These are phyloP conservation scores for Teinopalpus imperialis DNA, from an alignment of 2,888 invertebrate genomes.

Conservation along the genomic window DNA sequence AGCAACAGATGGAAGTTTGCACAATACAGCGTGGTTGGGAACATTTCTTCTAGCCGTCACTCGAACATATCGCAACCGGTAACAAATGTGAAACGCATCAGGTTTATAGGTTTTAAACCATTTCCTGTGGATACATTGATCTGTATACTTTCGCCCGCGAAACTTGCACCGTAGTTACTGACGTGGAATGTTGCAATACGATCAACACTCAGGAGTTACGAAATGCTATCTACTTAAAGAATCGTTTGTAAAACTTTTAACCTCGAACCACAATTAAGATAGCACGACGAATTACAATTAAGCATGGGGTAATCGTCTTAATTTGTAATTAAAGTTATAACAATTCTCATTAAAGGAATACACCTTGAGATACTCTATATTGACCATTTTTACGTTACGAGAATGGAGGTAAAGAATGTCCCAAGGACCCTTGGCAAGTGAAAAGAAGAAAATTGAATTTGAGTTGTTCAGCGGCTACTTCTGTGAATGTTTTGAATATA, in stretches of 20 bases:
- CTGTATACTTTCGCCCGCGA: conserved; percentile 14
- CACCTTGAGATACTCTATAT: no score
- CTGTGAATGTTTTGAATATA: no score
- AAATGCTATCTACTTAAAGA: background rate
- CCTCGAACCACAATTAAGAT: background rate
- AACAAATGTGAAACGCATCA: conserved; percentile 16
- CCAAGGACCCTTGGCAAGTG: no score
- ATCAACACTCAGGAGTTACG: background rate
- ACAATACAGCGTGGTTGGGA: background rate
- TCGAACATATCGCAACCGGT: conserved; percentile 4
- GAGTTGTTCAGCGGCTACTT: no score
- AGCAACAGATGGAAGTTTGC: no score
- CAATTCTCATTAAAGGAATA: no score
- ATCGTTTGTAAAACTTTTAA: background rate
- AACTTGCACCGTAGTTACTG: conserved; percentile 5
- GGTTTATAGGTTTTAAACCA: conserved; percentile 21
- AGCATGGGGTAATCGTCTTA: no score
- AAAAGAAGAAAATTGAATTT: no score
- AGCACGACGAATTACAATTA: conserved; percentile 1
- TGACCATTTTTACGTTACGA: no score
- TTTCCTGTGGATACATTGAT: conserved; percentile 11
- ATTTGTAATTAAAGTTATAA: no score
- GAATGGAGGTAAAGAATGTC: no score
- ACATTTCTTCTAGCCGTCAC: background rate
- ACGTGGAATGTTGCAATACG: conserved; percentile 11